Base-by-base conservation (phyloP, 2,888 invertebrate species). In the Apamea crenata region DNA sequence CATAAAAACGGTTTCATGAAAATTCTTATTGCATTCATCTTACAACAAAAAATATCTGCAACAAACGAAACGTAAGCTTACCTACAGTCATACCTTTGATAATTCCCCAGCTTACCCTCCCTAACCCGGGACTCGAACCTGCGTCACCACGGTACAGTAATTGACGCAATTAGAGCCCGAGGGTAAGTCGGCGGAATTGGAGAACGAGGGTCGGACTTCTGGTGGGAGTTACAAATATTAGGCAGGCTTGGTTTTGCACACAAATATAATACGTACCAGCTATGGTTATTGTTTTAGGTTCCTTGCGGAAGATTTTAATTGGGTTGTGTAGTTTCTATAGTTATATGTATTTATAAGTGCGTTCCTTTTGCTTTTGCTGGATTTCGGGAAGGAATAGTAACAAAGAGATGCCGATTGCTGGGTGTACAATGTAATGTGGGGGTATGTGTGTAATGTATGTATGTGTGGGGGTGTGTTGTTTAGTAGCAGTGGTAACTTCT, bases 111-210 rank as follows among this genome's bases (percentile, higher is more conserved):
- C 36, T 73, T 36, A 44, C 59, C 79, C 70, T 65, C 44, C 72
- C 77, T n/a, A 32, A 12, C 72, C 74, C 63, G 73, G 76, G 84
- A 81, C 68, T 80, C 76, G 82, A 90, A 89, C 88, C 87, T 87
- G 85, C 83, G 84, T 75, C 81, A 70, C 86, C 80, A 72, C 80
- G 78, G 86, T 88, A 76, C 82, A 82, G 90, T 94, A 95, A 95
- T 95, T 95, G 94, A 94, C 93, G 93, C 93, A 95, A 95, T 95
- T 95, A 95, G 90, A 77, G 82, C 86, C 84, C 32, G 78, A 87
- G 90, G 90, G 91, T 87, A 82, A 87, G 78, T 83, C 75, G 85
- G 81, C 74, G 78, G 87, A 90, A 91, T 92, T 87, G 89, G 89
- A 82, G 80, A 89, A 88, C 78, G 86, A 87, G 88, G 83, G 89